phyloP scores from a whole-genome alignment of 92 coral and sea anemone genomes.

The Zoanthus sansibaricus region DNA sequence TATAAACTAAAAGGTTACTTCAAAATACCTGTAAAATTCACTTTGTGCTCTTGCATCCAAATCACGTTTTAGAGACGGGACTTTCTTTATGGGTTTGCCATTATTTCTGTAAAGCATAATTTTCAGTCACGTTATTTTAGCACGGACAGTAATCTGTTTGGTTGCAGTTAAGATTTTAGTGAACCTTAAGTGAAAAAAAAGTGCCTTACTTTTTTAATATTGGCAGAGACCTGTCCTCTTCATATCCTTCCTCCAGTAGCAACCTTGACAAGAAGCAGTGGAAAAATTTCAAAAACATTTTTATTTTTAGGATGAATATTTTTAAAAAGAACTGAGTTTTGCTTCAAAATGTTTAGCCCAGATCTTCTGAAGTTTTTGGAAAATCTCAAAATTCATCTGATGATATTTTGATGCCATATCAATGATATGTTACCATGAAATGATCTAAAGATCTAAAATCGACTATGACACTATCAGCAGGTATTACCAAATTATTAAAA shows the following conservation, averaged over 20 bases:
- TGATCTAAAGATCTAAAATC: too few species aligned
- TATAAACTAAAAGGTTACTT: background rate
- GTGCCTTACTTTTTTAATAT: slow-evolving; percentile 72
- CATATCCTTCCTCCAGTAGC: slow-evolving; percentile 90
- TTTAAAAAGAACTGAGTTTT: too few species aligned
- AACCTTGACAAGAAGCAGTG: slow-evolving; percentile 56
- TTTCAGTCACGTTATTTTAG: background rate
- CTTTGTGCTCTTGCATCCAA: slow-evolving; percentile 96
- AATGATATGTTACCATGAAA: too few species aligned
- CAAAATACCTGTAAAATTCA: slow-evolving; percentile 87
- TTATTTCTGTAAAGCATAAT: slow-evolving; percentile 57
- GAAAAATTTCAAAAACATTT: background rate
- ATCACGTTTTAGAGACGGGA: slow-evolving; percentile 91
- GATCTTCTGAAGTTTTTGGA: too few species aligned
- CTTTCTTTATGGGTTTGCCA: slow-evolving; percentile 73
- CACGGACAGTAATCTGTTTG: background rate
- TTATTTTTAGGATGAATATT: too few species aligned
- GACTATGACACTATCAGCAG: too few species aligned
- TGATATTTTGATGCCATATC: too few species aligned
- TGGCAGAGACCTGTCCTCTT: slow-evolving; percentile 81
- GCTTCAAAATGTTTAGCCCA: too few species aligned
- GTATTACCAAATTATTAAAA: too few species aligned
- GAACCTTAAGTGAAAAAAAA: background rate
- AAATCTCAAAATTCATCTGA: too few species aligned
- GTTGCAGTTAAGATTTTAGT: too few species aligned